These are phyloP conservation scores for Eumaeus atala DNA, from an alignment of 1,140 invertebrate genomes.

Conservation along the genomic window DNA sequence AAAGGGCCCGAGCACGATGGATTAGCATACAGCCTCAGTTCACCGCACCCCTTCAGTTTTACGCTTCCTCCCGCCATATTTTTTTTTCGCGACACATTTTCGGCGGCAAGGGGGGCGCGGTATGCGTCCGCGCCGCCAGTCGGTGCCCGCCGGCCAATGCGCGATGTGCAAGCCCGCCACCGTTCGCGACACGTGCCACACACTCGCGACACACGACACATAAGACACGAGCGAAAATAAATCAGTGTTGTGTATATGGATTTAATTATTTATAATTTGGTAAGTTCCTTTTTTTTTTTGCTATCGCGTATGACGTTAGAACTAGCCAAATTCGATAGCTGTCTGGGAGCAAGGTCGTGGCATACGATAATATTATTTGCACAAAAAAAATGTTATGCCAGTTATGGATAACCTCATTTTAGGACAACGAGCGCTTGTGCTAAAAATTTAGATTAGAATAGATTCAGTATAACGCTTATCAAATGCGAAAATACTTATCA, in stretches of 20 bases:
- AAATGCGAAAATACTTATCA: no score
- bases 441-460: slow-evolving; percentile 11
- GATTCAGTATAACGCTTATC: background rate
- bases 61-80: slow-evolving; percentile 51
- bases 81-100: slow-evolving; percentile 50
- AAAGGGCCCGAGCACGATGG: slow-evolving; percentile 60
- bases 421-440: slow-evolving; percentile 43
- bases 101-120: slow-evolving; percentile 27
- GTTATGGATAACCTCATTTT: slow-evolving; percentile 66
- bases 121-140: slow-evolving; percentile 65
- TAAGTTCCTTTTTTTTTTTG: slow-evolving; percentile 41
- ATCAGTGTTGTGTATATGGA: slow-evolving; percentile 51
- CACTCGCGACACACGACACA: slow-evolving; percentile 15
- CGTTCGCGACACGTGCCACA: slow-evolving; percentile 18
- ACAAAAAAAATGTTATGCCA: slow-evolving; percentile 64
- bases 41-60: slow-evolving; percentile 63
- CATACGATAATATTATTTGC: slow-evolving; percentile 69
- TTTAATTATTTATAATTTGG: slow-evolving; percentile 34
- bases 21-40: slow-evolving; percentile 68
- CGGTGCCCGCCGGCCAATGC: slow-evolving; percentile 56
- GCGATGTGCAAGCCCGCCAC: slow-evolving; percentile 40
- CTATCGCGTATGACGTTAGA: slow-evolving; percentile 51
- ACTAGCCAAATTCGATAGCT: slow-evolving; percentile 59
- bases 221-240: slow-evolving; percentile 12
- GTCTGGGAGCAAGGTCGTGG: slow-evolving; percentile 62